Base-by-base conservation (phyloP, 2,797 vertebrate genomes). In the Poeciliopsis infans region DNA sequence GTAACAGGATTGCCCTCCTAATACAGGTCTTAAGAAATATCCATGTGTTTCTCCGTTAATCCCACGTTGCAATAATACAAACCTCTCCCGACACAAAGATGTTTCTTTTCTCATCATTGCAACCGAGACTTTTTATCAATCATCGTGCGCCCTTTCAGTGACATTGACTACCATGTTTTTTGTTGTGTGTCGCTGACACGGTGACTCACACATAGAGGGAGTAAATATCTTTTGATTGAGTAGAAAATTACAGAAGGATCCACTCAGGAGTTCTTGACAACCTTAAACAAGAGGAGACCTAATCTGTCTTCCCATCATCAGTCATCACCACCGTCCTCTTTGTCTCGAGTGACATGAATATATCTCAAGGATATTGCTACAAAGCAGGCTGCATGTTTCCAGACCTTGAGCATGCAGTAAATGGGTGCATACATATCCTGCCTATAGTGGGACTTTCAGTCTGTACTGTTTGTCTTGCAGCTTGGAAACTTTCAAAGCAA, bases 271-370 rank as follows among this genome's bases (percentile, higher is more conserved):
- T 45, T 16, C 28, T n/a, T 28, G 41, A 43, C 68, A 70, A 69
- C 64, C 3, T 68, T 23, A 55, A 39, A 68, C 66, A 69, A 69
- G 66, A 69, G 66, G 41, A 70, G 68, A 46, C 41, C 71, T 72
- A 64, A 76, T 71, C 46, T 31, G 4, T 74, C 20, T 74, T 78
- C 72, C 16, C 43, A 31, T 55, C 74, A 83, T 84, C 70, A 66
- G 76, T 88, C 28, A 74, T 36, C 7, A 77, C 51, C 28, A 74
- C 59, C 43, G 49, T 33, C 73, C 59, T 57, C 68, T 61, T 72
- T 49, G 25, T 53, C 36, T 76, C n/a, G 25, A 72, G 66, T 69
- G 49, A 70, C 20, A 66, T 66, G 36, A 79, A 81, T 53, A 57
- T 10, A 77, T 10, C 59, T 80, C 66, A 33, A n/a, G 28, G 51